Evolutionary conservation across 2,888 invertebrate genomes (phyloP).

Genomic region (Hirtodrosophila histrioides): DNA sequence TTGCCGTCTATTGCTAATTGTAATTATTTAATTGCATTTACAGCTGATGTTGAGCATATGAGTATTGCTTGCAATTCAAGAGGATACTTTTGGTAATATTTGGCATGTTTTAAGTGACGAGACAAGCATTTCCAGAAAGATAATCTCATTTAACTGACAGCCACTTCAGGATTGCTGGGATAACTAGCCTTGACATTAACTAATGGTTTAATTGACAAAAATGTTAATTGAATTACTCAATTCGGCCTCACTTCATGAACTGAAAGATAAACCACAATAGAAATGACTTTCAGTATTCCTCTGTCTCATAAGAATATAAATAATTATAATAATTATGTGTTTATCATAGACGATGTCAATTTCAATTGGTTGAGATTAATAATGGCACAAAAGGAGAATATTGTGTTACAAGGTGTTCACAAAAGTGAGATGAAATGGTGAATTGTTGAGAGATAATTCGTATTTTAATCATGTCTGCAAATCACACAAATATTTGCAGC

Average conservation of each 20-base stretch:
- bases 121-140: conserved; percentile 4
- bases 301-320: too few relatives aligned
- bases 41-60: conserved; percentile 16
- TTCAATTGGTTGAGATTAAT: too few relatives aligned
- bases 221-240: conserved; percentile 27
- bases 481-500: too few relatives aligned
- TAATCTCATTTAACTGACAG: conserved; percentile 25
- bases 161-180: conserved; percentile 7
- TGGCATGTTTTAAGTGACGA: conserved; percentile 3
- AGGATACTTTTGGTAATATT: not conserved
- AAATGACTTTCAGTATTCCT: too few relatives aligned
- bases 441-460: too few relatives aligned
- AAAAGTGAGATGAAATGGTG: too few relatives aligned
- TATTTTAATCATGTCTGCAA: too few relatives aligned
- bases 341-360: too few relatives aligned
- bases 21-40: conserved; percentile 72
- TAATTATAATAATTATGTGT: too few relatives aligned
- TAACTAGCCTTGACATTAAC: conserved; percentile 32
- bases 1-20: conserved; percentile 37
- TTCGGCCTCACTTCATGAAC: not conserved
- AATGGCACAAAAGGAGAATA: too few relatives aligned
- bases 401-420: too few relatives aligned
- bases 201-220: conserved; percentile 31
- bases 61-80: conserved; percentile 1
- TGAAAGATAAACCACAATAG: too few relatives aligned